Conservation (phyloP, 2,113 vertebrate genomes). For the Hepsetus odoe region DNA sequence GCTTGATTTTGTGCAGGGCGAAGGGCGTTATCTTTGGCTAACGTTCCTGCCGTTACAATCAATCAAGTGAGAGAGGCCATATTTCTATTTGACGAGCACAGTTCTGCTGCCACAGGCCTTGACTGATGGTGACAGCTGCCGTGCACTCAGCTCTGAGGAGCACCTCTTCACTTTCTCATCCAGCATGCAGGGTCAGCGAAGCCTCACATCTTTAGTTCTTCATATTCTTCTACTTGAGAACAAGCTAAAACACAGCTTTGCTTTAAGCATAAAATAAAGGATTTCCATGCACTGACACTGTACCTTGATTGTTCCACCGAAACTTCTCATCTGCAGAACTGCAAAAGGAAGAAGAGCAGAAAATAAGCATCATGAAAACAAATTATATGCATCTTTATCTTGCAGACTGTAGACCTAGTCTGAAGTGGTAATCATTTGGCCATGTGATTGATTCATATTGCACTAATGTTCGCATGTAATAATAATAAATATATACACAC, state of each 20-base stretch:
- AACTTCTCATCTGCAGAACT: constrained; percentile 98
- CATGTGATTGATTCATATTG: no score
- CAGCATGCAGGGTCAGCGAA: neutral
- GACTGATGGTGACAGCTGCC: constrained; percentile 46
- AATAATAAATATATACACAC: no score
- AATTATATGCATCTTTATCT: constrained; percentile 4
- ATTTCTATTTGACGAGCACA: constrained; percentile 39
- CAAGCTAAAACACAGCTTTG: neutral
- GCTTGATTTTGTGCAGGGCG: constrained; percentile 33
- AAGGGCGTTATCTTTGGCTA: constrained; percentile 37
- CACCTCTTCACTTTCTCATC: constrained; percentile 21
- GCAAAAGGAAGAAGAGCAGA: constrained; percentile 63
- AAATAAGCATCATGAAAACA: neutral
- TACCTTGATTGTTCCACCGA: constrained; percentile 99
- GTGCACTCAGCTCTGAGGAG: neutral
- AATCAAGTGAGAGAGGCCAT: constrained; percentile 51
- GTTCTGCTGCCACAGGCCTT: constrained; percentile 16
- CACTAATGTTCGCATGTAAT: no score
- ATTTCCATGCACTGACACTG: neutral
- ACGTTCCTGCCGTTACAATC: constrained; percentile 57
- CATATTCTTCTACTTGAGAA: neutral
- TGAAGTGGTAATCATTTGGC: no score
- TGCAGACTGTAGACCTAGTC: no score
- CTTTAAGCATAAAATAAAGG: neutral
- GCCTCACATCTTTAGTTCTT: constrained; percentile 5